Base-by-base conservation (phyloP, 2,888 invertebrate species). In the Acronicta leporina region DNA sequence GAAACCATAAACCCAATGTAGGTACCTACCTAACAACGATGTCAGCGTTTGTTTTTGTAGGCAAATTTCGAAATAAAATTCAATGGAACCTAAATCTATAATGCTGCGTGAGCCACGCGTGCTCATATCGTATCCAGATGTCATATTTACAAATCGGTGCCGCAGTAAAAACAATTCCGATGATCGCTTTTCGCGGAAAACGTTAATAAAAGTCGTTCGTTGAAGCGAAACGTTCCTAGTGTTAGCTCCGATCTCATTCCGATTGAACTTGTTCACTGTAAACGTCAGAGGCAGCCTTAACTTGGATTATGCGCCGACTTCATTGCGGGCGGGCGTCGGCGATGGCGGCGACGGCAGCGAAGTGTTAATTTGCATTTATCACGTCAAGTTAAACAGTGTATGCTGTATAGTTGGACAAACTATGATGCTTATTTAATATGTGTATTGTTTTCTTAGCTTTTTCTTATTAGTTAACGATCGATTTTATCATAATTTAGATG, bases 161-260 rank as follows among this genome's bases (percentile, higher is more conserved):
- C 65, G 56, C 73, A 68, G 58, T 81, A 81, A 83, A 85, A 84
- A 83, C 79, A 77, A 82, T 81, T 78, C 69, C 56, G 64, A 77
- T 74, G 78, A 85, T 82, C 74, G 72, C 67, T 71, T 75, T 86
- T 86, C 82, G 67, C 70, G 76, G 84, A 85, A 87, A 85, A 78
- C 71, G 80, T 77, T 84, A 81, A 83, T 87, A 86, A 86, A 86
- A 86, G 80, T 80, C 57, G 72, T 82, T 82, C 81, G 73, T 59
- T 83, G 80, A 80, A 85, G 76, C 80, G 79, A 69, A 81, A 80
- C 71, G 71, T 70, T 73, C 46, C 63, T 65, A 67, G 62, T 64
- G 56, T 59, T 38, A 33, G 45, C 47, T 53, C 38, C 38, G 40
- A 50, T 40, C 62, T 44, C 55, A 68, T 58, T 67, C 47, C 62